Evolutionary conservation across 2,888 invertebrate species (phyloP).

Genomic region (Apamea crenata): DNA sequence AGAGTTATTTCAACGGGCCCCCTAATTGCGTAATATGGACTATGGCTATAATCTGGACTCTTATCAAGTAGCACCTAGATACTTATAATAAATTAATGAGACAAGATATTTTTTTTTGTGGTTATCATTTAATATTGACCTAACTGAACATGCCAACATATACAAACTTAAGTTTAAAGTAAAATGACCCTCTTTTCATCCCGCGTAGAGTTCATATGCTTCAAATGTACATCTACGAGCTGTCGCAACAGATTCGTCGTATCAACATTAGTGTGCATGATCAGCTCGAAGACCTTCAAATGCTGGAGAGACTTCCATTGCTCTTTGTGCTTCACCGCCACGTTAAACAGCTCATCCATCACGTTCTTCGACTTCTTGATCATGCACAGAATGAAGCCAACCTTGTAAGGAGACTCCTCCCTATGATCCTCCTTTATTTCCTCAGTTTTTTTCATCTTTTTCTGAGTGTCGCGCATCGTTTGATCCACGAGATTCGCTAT

Average conservation of each 20-base stretch:
- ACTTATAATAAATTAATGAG: slow-evolving; percentile 1
- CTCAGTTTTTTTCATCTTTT: slow-evolving; percentile 74
- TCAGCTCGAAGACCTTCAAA: slow-evolving; percentile 83
- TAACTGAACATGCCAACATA: slow-evolving; percentile 1
- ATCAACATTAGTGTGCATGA: slow-evolving; percentile 85
- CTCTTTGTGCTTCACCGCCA: slow-evolving; percentile 82
- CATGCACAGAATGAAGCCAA: slow-evolving; percentile 82
- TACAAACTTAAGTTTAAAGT: slow-evolving; percentile 54
- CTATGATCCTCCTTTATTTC: slow-evolving; percentile 72
- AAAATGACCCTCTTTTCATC: slow-evolving; percentile 71
- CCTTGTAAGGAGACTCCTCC: slow-evolving; percentile 75
- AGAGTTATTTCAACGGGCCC: too few species aligned
- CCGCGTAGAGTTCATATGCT: slow-evolving; percentile 72
- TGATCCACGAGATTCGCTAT: slow-evolving; percentile 80
- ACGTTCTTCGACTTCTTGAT: slow-evolving; percentile 82
- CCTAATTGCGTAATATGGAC: too few species aligned
- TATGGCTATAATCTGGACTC: neutral
- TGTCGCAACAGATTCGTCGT: slow-evolving; percentile 82
- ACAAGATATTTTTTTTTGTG: neutral
- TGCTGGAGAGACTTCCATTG: slow-evolving; percentile 84
- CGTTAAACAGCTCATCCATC: slow-evolving; percentile 83
- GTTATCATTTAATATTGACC: slow-evolving; percentile 31
- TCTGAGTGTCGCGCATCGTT: slow-evolving; percentile 79
- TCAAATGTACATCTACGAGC: slow-evolving; percentile 80
- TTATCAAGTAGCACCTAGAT: neutral